phyloP scores from a whole-genome alignment of 2,888 invertebrate species.

The Agrotis clavis region DNA sequence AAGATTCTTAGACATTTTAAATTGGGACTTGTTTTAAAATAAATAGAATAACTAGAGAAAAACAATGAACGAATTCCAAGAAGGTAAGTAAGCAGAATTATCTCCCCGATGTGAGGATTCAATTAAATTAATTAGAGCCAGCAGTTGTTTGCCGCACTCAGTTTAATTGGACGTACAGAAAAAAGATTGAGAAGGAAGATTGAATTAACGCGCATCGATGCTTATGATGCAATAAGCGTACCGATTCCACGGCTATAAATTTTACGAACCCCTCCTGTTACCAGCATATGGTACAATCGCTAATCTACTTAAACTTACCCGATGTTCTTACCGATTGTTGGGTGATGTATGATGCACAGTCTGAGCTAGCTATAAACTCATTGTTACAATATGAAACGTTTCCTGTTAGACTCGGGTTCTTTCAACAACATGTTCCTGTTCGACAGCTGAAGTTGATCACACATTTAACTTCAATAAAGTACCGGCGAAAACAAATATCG shows the following conservation, averaged over 20 bases:
- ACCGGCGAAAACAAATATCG: constrained; percentile 60
- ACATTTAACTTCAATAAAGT: constrained; percentile 54
- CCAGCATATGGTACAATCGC: constrained; percentile 81
- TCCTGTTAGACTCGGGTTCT: constrained; percentile 64
- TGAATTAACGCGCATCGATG: constrained; percentile 79
- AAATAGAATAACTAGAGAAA: constrained; percentile 10
- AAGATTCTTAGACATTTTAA: constrained; percentile 16
- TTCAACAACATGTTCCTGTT: constrained; percentile 64
- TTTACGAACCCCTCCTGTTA: constrained; percentile 79
- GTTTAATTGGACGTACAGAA: constrained; percentile 68
- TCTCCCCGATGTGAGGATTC: constrained; percentile 37
- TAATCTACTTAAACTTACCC: constrained; percentile 75
- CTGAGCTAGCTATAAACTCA: constrained; percentile 60
- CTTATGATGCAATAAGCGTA: constrained; percentile 83
- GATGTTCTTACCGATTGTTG: constrained; percentile 64
- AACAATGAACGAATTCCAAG: constrained; percentile 24
- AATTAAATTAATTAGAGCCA: constrained; percentile 57
- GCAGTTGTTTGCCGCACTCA: constrained; percentile 61
- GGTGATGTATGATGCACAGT: constrained; percentile 52
- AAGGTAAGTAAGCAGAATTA: constrained; percentile 37
- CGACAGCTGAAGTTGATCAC: constrained; percentile 59
- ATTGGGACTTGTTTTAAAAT: constrained; percentile 2
- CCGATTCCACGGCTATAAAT: constrained; percentile 79
- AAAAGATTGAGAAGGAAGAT: constrained; percentile 72
- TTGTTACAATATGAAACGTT: constrained; percentile 63